Conservation (phyloP, 2,888 invertebrate species). For the Acleris holmiana region DNA sequence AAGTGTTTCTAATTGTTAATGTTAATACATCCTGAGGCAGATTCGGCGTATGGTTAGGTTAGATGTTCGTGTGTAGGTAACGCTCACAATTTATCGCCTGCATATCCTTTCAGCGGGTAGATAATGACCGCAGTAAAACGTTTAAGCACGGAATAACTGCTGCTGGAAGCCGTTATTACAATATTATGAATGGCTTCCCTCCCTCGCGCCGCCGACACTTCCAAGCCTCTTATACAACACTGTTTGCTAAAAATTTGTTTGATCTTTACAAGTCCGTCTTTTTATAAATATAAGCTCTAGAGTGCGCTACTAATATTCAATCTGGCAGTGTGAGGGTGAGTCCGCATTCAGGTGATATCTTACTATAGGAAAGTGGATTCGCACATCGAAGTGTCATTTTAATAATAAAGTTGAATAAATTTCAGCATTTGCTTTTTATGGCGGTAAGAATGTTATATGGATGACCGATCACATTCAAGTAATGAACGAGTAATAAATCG, state of each 20-base stretch:
- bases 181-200: conserved; percentile 82
- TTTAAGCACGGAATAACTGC: conserved; percentile 84
- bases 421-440: too few relatives aligned
- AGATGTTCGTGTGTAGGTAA: conserved; percentile 59
- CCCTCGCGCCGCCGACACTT: conserved; percentile 48
- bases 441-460: too few relatives aligned
- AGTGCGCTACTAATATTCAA: conserved; percentile 15
- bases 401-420: too few relatives aligned
- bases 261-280: conserved; percentile 29
- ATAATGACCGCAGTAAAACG: conserved; percentile 85
- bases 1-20: too few relatives aligned
- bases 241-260: conserved; percentile 32
- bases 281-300: conserved; percentile 13
- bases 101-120: conserved; percentile 84
- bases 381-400: too few relatives aligned
- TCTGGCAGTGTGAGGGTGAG: conserved; percentile 4
- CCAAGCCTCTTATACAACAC: conserved; percentile 45
- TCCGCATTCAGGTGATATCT: conserved; percentile 6
- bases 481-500: too few relatives aligned
- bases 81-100: conserved; percentile 80
- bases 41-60: conserved; percentile 13
- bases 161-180: conserved; percentile 82
- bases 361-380: neutral
- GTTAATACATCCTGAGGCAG: neutral
- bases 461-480: too few relatives aligned